Base-by-base conservation (phyloP, 2,797 vertebrate genomes). In the Gymnoscopelus microlampas region DNA sequence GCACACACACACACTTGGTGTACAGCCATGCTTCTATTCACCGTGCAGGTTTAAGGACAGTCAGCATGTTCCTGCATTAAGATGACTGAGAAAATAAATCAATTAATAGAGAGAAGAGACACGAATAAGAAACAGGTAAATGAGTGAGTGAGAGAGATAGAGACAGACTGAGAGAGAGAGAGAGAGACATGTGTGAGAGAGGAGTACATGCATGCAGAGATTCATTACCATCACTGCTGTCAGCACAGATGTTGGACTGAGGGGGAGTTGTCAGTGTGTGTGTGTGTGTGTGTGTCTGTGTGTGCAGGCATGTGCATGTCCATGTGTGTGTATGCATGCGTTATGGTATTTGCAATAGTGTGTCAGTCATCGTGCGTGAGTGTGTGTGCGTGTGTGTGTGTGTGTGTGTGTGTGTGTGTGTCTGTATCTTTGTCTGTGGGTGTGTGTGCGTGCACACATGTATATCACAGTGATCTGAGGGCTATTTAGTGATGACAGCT, bases 241-340 rank as follows among this genome's bases (percentile, higher is more conserved):
- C 91, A 88, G 87, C 90, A 88, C 91, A 93, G 91, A 93, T 93
- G 91, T 93, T 91, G 84, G 84, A 88, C 89, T 90, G 89, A 91
- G 89, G 89, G 91, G 90, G 88, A 89, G 88, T 88, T 90, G 91
- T 92, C 89, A 88, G 80, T 92, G 87, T 89, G 70, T 63, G 60
- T 65, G 79, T 74, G 79, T 53, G 70, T 66, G 63, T 49, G 15
- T 47, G 23, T 32, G 51, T 56, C 60, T 57, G 57, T 44, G 56
- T 67, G 23, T 56, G 53, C 11, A 29, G 19, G n/a, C 4, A 19
- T 44, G 29, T 54, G 32, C 71, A 67, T 77, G 70, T 63, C 56
- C 76, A 73, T 66, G 65, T 80, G 71, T 55, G 15, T 51, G 71
- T 55, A n/a, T 51, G 39, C 51, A 44, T 59, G 53, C 44, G 19